Evolutionary conservation across 2,888 invertebrate genomes (phyloP), one percentile per base, ranked within the genome.

Genomic region (Calephelis perditalis): DNA sequence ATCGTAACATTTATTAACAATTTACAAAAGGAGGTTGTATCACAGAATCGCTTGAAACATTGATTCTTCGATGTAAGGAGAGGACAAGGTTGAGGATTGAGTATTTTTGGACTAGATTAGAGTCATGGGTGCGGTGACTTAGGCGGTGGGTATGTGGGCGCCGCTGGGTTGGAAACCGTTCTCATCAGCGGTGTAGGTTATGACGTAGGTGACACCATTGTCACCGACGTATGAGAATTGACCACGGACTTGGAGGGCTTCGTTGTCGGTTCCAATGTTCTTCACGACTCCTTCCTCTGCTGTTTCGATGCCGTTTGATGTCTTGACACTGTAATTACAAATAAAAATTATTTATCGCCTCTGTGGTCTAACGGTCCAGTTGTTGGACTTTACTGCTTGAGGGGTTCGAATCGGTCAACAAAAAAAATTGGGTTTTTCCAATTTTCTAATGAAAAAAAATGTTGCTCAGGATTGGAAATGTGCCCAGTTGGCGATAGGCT

Each of bases 91-190:
- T 54, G 64, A 62, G 61, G 69, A 65, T 64, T 77, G 82, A 81
- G 81, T 80, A 81, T 81, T 82, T 78, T 80, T 78, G 77, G 82
- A 82, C 82, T 82, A 84, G 82, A 82, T 70, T 63, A 67, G 69
- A 62, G 58, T 65, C 64, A 67, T 62, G 47, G n/a, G 68, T 58
- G 46, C 35, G 26, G 11, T 55, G 57, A 63, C 62, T 78, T 79
- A 79, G 61, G 59, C 62, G 45, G 71, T 66, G 74, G 86, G 86
- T 47, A 88, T 60, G 63, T 87, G 86, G 56, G 74, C 73, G n/a
- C 79, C 86, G 11, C 60, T 46, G 73, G 92, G 82, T 68, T 86
- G 85, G 90, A 91, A 93, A 11, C 93, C 93, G 69, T 82, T 72
- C 74, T 91, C 84, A 76, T 91, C 77, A 52, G 93, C 92, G 63